Evolutionary conservation across 2,888 invertebrate genomes (phyloP).

Genomic region (Pristionchus arcanus): DNA sequence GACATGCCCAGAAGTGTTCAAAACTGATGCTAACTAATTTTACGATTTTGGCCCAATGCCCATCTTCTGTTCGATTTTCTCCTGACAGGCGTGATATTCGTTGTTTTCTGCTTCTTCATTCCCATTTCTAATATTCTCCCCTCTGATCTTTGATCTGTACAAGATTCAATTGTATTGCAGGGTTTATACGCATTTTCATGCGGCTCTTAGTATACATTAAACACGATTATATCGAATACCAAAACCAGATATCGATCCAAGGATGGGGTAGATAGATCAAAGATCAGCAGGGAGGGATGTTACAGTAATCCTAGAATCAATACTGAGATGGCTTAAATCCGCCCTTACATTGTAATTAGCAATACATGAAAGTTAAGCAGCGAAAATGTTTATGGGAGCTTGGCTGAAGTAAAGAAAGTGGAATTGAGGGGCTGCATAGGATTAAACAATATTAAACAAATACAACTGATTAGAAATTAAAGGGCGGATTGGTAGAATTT

Average conservation of each 20-base stretch:
- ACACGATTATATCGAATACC: conserved; percentile 43
- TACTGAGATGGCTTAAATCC: conserved; percentile 38
- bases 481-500: conserved; percentile 23
- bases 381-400: conserved; percentile 17
- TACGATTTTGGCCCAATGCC: too few relatives aligned
- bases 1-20: too few relatives aligned
- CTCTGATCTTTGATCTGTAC: not conserved
- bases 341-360: conserved; percentile 35
- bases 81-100: too few relatives aligned
- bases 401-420: not conserved
- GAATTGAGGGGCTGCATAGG: not conserved
- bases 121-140: not conserved
- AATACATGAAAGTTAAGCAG: not conserved
- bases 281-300: conserved; percentile 11
- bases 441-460: conserved; percentile 25
- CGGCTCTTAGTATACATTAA: conserved; percentile 31
- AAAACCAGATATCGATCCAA: not conserved
- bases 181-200: conserved; percentile 29
- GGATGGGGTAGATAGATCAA: not conserved
- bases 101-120: not conserved
- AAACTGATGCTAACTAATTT: too few relatives aligned
- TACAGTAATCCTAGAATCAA: conserved; percentile 44
- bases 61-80: too few relatives aligned
- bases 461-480: not conserved
- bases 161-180: not conserved